These are phyloP conservation scores for Setophaga kirtlandii DNA, from an alignment of 2,113 vertebrate species.

Conservation along the genomic window DNA sequence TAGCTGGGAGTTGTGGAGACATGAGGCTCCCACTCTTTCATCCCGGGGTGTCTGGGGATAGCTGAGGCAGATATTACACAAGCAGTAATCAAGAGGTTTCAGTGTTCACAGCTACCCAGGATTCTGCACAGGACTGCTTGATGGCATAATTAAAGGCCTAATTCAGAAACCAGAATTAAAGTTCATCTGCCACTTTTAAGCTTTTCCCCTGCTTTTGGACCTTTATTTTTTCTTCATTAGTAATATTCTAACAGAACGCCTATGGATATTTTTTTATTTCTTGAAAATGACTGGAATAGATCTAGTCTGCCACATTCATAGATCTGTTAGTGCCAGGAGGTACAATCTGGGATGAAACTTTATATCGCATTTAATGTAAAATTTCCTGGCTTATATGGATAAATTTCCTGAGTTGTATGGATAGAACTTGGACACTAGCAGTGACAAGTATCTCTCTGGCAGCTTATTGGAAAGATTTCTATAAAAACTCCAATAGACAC, in stretches of 20 bases:
- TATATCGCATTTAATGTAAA: not conserved
- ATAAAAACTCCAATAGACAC: not conserved
- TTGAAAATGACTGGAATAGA: not conserved
- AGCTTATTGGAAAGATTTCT: not conserved
- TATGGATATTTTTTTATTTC: not conserved
- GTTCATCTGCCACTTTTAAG: not conserved
- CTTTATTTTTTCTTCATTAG: not conserved
- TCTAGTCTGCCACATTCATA: not conserved
- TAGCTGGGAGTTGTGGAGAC: not conserved
- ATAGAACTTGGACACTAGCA: not conserved
- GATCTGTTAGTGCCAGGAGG: not conserved
- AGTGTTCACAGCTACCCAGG: accelerated
- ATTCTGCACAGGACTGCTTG: not conserved
- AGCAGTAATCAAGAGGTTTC: not conserved
- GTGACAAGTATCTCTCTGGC: not conserved
- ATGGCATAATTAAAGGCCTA: not conserved
- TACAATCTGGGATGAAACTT: not conserved
- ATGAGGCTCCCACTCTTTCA: not conserved
- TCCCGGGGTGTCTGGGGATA: not conserved
- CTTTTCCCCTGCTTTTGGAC: not conserved
- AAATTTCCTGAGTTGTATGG: not conserved
- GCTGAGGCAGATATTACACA: accelerated
- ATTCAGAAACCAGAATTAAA: not conserved
- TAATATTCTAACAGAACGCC: not conserved
- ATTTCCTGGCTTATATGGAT: not conserved